Base-by-base conservation (phyloP, 2,888 invertebrate species). In the Drosophila eohydei region DNA sequence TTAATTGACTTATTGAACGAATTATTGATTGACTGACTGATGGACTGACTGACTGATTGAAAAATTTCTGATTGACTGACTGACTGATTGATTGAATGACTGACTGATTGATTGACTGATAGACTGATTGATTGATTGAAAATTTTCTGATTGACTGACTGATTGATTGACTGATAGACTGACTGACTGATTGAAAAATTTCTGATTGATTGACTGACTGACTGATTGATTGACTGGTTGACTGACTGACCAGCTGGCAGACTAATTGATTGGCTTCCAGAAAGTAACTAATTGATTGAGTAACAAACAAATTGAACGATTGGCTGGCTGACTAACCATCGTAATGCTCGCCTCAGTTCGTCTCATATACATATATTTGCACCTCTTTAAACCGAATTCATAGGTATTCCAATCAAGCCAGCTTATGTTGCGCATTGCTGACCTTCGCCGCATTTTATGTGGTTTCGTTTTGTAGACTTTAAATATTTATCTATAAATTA, bases 401-500 rank as follows among this genome's bases (percentile, higher is more conserved):
- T 8, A 16, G 46, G 58, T 48, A 58, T 48, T 16, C 16, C 30
- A 30, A 50, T 58, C 30, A n/a, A 26, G 26, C 5, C 28, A 16
- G 21, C 26, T 43, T 38, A 21, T 46, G 57, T 26, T 44, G 67
- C 14, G 40, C 51, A 5, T 3, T 4, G 16, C 3, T 62, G 71
- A 70, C 69, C 69, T 70, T 70, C 61, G 57, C 51, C 54, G 48
- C 32, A 28, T 52, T 54, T 57, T 30, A 55, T 21, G 28, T 56
- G 46, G 9, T 6, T 38, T 54, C 14, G 28, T 26, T 36, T 46
- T 14, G 38, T 58, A 30, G 16, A 30, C 30, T n/a, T 41, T 60
- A 52, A 32, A 41, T 41, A 52, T 40, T 60, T 60, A 60, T 41
- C 48, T 38, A 0, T 3, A 62, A 70, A 40, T 69, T 71, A 61